Conservation (phyloP, 2,888 invertebrate species). For the Monopis laevigella region DNA sequence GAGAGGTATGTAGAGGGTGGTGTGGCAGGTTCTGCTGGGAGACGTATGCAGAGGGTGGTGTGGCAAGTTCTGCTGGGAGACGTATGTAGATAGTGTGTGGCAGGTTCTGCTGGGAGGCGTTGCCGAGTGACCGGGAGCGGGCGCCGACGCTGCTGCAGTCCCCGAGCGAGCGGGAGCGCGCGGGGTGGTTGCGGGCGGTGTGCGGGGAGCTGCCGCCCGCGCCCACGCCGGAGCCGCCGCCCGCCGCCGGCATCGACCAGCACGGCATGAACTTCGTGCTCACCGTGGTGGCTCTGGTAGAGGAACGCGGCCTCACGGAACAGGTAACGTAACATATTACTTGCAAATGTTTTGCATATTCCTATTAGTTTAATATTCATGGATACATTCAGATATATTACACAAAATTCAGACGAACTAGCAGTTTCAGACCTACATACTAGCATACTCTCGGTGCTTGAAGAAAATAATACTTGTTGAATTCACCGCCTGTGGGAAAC, state of each 20-base stretch:
- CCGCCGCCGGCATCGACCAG: slow-evolving; percentile 96
- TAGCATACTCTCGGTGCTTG: too few relatives aligned
- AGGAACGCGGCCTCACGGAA: slow-evolving; percentile 91
- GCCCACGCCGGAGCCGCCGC: slow-evolving; percentile 86
- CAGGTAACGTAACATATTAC: slow-evolving; percentile 90
- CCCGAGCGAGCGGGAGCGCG: slow-evolving; percentile 87
- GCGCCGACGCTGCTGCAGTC: slow-evolving; percentile 88
- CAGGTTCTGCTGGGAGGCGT: slow-evolving; percentile 63
- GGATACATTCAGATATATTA: too few relatives aligned
- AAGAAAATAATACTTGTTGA: too few relatives aligned
- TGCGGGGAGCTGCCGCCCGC: slow-evolving; percentile 39
- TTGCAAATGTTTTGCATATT: too few relatives aligned
- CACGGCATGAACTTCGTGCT: slow-evolving; percentile 91
- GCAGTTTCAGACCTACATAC: too few relatives aligned
- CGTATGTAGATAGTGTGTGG: too few relatives aligned
- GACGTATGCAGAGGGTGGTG: slow-evolving; percentile 24
- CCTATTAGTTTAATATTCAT: too few relatives aligned
- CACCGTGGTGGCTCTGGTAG: slow-evolving; percentile 80
- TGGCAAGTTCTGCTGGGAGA: too few relatives aligned
- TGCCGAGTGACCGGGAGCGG: slow-evolving; percentile 74
- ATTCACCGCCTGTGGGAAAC: too few relatives aligned
- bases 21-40: too few relatives aligned
- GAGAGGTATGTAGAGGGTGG: too few relatives aligned
- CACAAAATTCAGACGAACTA: too few relatives aligned
- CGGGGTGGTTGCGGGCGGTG: slow-evolving; percentile 90